These are phyloP conservation scores for Copsychus sechellarum DNA, from an alignment of 2,113 vertebrate species.

Conservation along the genomic window DNA sequence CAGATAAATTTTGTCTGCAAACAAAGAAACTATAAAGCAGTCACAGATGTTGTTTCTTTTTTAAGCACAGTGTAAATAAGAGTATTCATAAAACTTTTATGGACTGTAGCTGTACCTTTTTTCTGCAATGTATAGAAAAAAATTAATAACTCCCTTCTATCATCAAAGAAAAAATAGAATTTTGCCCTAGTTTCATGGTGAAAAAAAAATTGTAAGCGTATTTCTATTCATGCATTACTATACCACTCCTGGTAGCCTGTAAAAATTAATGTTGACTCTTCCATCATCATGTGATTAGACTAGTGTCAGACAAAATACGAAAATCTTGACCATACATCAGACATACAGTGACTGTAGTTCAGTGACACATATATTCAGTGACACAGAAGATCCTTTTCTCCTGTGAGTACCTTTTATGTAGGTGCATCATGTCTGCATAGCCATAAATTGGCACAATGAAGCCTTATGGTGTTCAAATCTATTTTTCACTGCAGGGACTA, in stretches of 20 bases:
- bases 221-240: background rate
- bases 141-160: background rate
- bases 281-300: background rate
- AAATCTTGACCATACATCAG: background rate
- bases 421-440: background rate
- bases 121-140: background rate
- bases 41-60: conserved; percentile 39
- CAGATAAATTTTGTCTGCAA: conserved; percentile 27
- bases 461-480: background rate
- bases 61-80: conserved; percentile 42
- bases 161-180: background rate
- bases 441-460: background rate
- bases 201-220: background rate
- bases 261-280: background rate
- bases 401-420: background rate
- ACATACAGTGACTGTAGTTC: background rate
- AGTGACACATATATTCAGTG: background rate
- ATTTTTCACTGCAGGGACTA: background rate
- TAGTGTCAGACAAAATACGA: background rate
- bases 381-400: background rate
- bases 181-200: background rate
- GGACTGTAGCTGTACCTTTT: background rate
- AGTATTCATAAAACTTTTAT: conserved; percentile 36
- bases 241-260: background rate
- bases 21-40: conserved; percentile 43